Base-by-base conservation (phyloP, 2,888 invertebrate genomes). In the Nomada ferruginata region DNA sequence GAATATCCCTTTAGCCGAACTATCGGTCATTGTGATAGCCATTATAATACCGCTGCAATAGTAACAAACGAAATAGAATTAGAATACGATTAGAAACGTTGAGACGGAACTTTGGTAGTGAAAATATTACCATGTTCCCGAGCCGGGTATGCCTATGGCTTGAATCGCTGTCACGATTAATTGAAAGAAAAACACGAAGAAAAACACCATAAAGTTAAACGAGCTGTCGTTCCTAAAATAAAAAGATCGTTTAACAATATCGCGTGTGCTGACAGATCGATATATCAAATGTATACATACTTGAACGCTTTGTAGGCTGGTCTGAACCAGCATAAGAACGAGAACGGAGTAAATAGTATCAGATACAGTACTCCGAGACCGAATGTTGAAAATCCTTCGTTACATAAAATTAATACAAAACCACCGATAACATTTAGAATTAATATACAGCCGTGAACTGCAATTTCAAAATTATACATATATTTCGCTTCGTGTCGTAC, bases 131-230 rank as follows among this genome's bases (percentile, higher is more conserved):
- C 98, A 98, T 86, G 97, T 97, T 84, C 98, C 98, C 84, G 97
- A 96, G 76, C 95, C 95, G 50, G 95, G 96, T 91, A 99, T 96
- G 81, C 99, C 99, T 90, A 99, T 95, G 29, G 98, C 96, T 94
- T 98, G 98, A 70, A 99, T 96, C 76, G 98, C 94, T 44, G 98
- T 97, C 75, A 98, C 96, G 78, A 99, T 95, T 92, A 97, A 97
- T 96, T 99, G 99, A 94, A 98, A 97, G 95, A 98, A 97, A 95
- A 99, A 99, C 91, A 99, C 97, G 94, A 99, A 98, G 96, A 99
- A 99, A 95, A 98, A 99, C 73, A 99, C 98, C 98, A 99, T 99
- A 94, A 99, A 99, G 94, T 99, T 99, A 95, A 99, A 98, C 3
- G 99, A 99, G 89, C 99, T 99, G 95, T 99, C 99, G 93, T 97